These are phyloP conservation scores for Nomada fabriciana DNA, from an alignment of 2,888 invertebrate genomes.

Conservation along the genomic window DNA sequence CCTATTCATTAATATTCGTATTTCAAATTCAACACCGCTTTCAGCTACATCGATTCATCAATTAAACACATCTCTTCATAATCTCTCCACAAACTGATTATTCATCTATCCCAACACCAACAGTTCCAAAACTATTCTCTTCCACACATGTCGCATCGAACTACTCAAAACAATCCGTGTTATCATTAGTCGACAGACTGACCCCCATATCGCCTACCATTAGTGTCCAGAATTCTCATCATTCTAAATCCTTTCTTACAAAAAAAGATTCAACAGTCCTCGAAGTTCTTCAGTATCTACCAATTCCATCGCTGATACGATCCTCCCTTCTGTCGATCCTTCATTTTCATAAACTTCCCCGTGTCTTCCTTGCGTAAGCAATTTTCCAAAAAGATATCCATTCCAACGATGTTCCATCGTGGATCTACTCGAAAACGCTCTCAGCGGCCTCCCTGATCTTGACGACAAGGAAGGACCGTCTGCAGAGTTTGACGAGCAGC, in stretches of 20 bases:
- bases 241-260: no score
- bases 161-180: background rate
- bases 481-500: conserved; percentile 81
- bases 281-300: background rate
- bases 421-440: conserved; percentile 79
- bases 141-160: background rate
- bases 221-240: no score
- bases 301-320: no score
- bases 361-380: background rate
- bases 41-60: background rate
- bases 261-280: background rate
- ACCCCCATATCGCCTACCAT: no score
- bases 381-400: background rate
- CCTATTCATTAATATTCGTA: no score
- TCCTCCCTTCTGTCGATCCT: background rate
- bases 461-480: conserved; percentile 81
- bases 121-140: background rate
- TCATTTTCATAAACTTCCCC: background rate
- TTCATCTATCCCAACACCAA: background rate
- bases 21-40: no score
- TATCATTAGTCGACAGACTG: no score
- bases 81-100: no score
- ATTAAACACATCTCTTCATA: background rate
- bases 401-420: background rate
- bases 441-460: conserved; percentile 81